These are phyloP conservation scores for Pantelozetes paolii DNA, from an alignment of 2,888 invertebrate species.

Conservation along the genomic window DNA sequence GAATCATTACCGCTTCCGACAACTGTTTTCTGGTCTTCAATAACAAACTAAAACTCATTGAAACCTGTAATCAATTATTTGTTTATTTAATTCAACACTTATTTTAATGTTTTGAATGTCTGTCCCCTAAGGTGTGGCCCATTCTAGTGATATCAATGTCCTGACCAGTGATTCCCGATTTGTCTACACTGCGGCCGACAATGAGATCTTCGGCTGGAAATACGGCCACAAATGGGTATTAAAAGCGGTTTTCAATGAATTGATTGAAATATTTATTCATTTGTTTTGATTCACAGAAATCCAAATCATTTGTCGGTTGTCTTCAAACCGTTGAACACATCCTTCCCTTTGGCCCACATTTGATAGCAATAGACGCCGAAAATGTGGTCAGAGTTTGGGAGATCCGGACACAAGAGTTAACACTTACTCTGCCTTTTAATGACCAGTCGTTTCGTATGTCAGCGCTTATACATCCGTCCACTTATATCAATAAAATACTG, in stretches of 20 bases:
- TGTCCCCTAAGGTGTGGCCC: constrained; percentile 51
- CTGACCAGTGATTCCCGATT: constrained; percentile 70
- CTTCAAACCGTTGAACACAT: constrained; percentile 66
- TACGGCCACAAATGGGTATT: constrained; percentile 58
- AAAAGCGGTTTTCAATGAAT: neutral
- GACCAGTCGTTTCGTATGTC: constrained; percentile 61
- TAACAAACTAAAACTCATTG: constrained; percentile 41
- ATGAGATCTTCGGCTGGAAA: constrained; percentile 77
- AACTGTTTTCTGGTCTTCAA: constrained; percentile 42
- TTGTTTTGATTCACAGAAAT: constrained; percentile 34
- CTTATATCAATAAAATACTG: constrained; percentile 89
- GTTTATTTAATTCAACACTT: neutral
- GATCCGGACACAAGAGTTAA: constrained; percentile 62
- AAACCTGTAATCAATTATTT: constrained; percentile 38
- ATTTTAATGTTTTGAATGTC: neutral
- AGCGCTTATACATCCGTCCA: constrained; percentile 81
- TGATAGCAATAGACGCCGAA: constrained; percentile 75
- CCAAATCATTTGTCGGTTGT: constrained; percentile 60
- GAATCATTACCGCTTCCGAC: constrained; percentile 41
- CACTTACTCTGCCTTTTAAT: constrained; percentile 28
- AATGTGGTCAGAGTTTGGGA: constrained; percentile 74
- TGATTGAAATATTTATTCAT: neutral
- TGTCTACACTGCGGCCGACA: constrained; percentile 72
- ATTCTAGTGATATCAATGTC: constrained; percentile 72
- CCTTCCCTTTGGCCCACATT: constrained; percentile 77